A percentile compares a stretch with the other conserved stretches of the same genome.
phyloP scores from a whole-genome alignment of 1,140 invertebrate genomes.

The Periplaneta americana region DNA sequence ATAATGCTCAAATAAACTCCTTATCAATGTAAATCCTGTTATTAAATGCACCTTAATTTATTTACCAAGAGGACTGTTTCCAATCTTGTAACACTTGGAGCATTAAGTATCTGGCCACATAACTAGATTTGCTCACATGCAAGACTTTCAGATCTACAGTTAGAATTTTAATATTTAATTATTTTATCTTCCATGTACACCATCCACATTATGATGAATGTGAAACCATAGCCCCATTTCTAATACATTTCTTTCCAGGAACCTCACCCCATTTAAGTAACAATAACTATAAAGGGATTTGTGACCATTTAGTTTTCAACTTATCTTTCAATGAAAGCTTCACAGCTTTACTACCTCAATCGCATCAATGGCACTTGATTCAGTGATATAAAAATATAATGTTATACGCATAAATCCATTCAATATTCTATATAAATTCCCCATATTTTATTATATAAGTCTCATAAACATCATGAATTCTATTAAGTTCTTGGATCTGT shows the following conservation, averaged over 20 bases:
- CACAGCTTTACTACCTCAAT: background rate
- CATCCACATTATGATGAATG: background rate
- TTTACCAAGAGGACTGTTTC: background rate
- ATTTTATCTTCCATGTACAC: background rate
- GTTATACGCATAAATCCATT: background rate
- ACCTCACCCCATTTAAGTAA: background rate
- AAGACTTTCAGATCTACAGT: background rate
- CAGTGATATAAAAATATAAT: background rate
- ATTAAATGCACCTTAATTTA: too few relatives aligned
- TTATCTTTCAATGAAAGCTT: background rate
- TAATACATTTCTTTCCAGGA: background rate
- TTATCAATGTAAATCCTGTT: too few relatives aligned
- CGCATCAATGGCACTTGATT: background rate
- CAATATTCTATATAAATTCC: background rate
- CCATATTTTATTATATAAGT: background rate
- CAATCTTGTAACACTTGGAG: background rate
- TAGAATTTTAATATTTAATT: background rate
- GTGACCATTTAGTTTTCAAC: background rate
- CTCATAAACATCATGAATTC: background rate
- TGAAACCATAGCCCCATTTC: background rate
- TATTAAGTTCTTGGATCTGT: background rate
- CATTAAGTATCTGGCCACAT: background rate
- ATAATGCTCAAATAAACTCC: too few relatives aligned
- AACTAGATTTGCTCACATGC: background rate
- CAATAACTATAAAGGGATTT: background rate